These are phyloP conservation scores for Rhinogobio ventralis DNA, from an alignment of 2,797 vertebrate genomes.

Conservation along the genomic window DNA sequence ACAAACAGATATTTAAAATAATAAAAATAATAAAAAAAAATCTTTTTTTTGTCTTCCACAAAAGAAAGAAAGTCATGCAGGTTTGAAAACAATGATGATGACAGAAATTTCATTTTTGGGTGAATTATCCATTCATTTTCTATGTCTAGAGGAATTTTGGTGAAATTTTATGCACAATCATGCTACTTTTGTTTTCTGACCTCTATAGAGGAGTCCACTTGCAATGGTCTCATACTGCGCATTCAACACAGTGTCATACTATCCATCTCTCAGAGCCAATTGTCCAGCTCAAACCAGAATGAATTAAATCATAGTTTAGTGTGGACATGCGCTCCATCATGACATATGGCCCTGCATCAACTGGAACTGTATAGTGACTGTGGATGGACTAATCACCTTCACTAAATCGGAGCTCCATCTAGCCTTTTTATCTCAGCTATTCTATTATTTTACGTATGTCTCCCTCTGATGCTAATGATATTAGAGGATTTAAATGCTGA, in stretches of 20 bases:
- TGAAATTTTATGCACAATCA: not conserved
- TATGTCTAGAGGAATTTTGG: no score
- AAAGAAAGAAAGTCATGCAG: not conserved
- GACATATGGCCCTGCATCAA: constrained; percentile 15
- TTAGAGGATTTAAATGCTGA: constrained; percentile 39
- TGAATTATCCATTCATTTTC: not conserved
- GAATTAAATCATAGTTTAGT: not conserved
- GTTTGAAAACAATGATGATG: not conserved
- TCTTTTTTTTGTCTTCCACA: not conserved
- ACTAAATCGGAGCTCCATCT: not conserved
- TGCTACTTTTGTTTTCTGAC: not conserved
- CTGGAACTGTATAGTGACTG: not conserved
- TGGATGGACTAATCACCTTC: constrained; percentile 12
- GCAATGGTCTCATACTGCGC: not conserved
- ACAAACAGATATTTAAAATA: no score
- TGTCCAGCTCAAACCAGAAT: not conserved
- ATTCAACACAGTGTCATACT: not conserved
- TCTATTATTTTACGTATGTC: constrained; percentile 13
- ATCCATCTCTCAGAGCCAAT: not conserved
- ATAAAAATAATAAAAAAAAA: no score
- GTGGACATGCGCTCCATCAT: not conserved
- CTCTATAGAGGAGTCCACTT: not conserved
- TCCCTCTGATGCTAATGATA: constrained; percentile 40
- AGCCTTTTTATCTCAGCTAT: constrained; percentile 12
- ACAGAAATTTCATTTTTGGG: not conserved